Percentiles rank a stretch among this genome's conserved stretches.
phyloP scores from a whole-genome alignment of 2,797 vertebrate species.

The Emydoidea blandingii region DNA sequence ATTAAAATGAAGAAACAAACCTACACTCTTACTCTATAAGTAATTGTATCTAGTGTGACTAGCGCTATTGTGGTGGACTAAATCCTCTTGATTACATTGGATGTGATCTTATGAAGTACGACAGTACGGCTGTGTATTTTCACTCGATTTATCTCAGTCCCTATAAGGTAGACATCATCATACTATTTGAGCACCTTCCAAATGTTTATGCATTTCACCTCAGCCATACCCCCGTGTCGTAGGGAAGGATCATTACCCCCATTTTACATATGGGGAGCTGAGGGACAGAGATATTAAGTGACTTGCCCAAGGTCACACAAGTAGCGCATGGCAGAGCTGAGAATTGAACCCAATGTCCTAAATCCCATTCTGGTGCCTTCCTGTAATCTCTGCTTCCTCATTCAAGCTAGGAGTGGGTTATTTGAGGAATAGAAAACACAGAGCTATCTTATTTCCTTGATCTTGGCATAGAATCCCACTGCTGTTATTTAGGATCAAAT shows the following conservation, averaged over 20 bases:
- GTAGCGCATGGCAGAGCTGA: background rate
- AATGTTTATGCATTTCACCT: background rate
- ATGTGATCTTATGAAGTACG: conserved; percentile 78
- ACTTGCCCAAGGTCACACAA: background rate
- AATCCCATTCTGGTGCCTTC: background rate
- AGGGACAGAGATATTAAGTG: background rate
- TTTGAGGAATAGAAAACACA: background rate
- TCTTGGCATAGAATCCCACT: background rate
- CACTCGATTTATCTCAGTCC: conserved; percentile 61
- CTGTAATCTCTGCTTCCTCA: background rate
- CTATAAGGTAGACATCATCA: background rate
- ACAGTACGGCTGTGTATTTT: conserved; percentile 64
- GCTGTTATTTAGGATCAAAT: background rate
- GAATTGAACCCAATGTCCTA: background rate
- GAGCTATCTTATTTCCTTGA: background rate
- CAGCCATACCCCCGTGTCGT: background rate
- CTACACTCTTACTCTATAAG: conserved; percentile 75
- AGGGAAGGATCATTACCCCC: conserved; percentile 3
- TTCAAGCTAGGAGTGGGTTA: background rate
- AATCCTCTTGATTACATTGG: conserved; percentile 76
- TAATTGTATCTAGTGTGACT: conserved; percentile 77
- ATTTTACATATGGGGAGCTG: background rate
- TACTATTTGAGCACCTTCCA: background rate
- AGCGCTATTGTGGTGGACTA: conserved; percentile 75
- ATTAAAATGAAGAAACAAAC: conserved; percentile 77